Evolutionary conservation across 2,113 vertebrate genomes (phyloP).

Genomic region (Spea bombifrons): DNA sequence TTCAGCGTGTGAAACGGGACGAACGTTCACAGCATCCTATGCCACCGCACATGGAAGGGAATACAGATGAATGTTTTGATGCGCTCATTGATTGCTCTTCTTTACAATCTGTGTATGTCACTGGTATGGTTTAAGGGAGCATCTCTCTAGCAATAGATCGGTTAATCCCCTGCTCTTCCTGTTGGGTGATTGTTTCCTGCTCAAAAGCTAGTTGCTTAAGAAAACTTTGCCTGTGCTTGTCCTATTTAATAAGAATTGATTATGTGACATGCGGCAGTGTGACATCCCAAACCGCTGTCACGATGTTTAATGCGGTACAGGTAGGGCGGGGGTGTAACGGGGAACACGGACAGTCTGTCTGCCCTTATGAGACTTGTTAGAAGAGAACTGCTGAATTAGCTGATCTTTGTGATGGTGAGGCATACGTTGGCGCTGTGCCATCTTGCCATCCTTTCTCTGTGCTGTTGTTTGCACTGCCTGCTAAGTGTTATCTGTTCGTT

Average conservation of each 20-base stretch:
- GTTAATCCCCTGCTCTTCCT: background rate
- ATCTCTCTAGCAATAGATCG: too few relatives aligned
- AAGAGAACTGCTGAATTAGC: slow-evolving; percentile 31
- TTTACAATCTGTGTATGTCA: too few relatives aligned
- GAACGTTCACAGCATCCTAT: too few relatives aligned
- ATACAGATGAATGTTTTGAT: too few relatives aligned
- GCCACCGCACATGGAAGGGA: too few relatives aligned
- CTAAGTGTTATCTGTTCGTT: slow-evolving; percentile 29
- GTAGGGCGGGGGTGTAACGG: slow-evolving; percentile 5
- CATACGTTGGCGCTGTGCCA: slow-evolving; percentile 32
- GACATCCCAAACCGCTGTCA: slow-evolving; percentile 31
- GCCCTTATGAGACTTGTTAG: slow-evolving; percentile 33
- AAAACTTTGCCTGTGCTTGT: slow-evolving; percentile 24
- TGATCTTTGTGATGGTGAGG: slow-evolving; percentile 23
- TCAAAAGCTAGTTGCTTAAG: background rate
- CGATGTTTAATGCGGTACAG: slow-evolving; percentile 23
- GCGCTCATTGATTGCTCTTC: too few relatives aligned
- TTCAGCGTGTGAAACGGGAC: too few relatives aligned
- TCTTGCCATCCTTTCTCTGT: slow-evolving; percentile 21
- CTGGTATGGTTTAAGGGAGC: too few relatives aligned
- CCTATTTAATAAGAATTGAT: slow-evolving; percentile 45
- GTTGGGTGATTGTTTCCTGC: slow-evolving; percentile 1
- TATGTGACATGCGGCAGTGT: slow-evolving; percentile 35
- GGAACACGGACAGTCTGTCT: slow-evolving; percentile 11
- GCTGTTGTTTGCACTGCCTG: slow-evolving; percentile 13